Conservation (phyloP, 2,113 vertebrate species). For the Corapipo altera region DNA sequence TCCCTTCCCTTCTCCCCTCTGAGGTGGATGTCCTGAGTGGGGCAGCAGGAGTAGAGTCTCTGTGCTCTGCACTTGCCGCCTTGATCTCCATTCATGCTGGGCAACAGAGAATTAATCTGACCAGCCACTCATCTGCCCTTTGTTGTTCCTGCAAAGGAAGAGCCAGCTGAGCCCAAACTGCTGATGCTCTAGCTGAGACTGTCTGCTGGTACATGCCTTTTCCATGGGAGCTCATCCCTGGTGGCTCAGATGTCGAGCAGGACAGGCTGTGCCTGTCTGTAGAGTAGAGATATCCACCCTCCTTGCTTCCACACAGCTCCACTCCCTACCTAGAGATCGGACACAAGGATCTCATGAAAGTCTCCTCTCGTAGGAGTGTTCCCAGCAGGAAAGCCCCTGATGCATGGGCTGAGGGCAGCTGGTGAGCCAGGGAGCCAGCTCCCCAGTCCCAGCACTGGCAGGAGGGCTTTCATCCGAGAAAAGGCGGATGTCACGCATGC, state of each 20-base stretch:
- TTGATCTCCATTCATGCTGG: not conserved
- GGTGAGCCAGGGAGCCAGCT: not conserved
- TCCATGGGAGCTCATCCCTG: not conserved
- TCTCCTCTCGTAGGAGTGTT: not conserved
- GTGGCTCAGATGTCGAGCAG: not conserved
- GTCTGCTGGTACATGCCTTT: rapidly evolving
- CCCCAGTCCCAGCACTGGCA: not conserved
- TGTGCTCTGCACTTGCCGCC: not conserved
- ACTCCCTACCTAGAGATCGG: rapidly evolving
- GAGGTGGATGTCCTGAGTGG: not conserved
- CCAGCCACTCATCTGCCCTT: not conserved
- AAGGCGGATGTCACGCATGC: not conserved
- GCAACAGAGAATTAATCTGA: rapidly evolving
- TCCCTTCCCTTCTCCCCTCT: not conserved
- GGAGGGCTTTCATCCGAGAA: not conserved
- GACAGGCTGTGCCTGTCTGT: not conserved
- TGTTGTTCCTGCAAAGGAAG: not conserved
- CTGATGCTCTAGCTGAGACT: not conserved
- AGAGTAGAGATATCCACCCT: not conserved
- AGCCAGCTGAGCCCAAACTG: not conserved
- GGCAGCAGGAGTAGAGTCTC: not conserved
- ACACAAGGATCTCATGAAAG: not conserved
- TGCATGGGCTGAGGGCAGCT: not conserved
- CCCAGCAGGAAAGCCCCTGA: rapidly evolving
- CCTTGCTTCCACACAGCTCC: rapidly evolving